phyloP scores from a whole-genome alignment of 2,797 vertebrate genomes.

The Bradypodion ventrale region DNA sequence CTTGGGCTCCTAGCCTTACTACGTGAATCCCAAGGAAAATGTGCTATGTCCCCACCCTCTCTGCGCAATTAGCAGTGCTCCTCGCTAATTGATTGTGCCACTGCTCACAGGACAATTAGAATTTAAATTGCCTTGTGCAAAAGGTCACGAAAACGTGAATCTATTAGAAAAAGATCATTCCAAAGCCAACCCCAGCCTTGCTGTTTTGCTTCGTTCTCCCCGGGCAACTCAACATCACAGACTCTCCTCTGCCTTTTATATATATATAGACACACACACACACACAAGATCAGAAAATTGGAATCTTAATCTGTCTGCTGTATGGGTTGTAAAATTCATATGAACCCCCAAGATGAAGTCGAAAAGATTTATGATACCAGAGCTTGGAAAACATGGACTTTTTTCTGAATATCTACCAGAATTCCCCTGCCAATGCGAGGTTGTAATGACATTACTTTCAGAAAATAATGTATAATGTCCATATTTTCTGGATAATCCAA shows the following conservation, averaged over 20 bases:
- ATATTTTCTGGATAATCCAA: too few species aligned
- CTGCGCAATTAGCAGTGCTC: slow-evolving; percentile 72
- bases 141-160: slow-evolving; percentile 78
- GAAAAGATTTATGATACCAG: background rate
- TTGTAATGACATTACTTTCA: background rate
- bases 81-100: slow-evolving; percentile 79
- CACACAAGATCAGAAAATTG: slow-evolving; percentile 11
- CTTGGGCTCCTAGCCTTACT: slow-evolving; percentile 51
- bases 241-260: background rate
- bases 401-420: background rate
- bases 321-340: slow-evolving; percentile 30
- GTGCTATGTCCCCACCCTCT: slow-evolving; percentile 57
- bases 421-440: background rate
- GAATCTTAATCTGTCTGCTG: background rate
- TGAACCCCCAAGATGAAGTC: background rate
- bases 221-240: slow-evolving; percentile 29
- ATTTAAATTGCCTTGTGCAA: slow-evolving; percentile 81
- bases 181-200: slow-evolving; percentile 6
- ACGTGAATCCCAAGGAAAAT: slow-evolving; percentile 53
- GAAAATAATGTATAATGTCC: background rate
- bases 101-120: slow-evolving; percentile 77
- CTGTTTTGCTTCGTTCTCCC: background rate
- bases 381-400: background rate
- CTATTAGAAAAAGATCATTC: slow-evolving; percentile 68
- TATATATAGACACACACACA: too few species aligned